These are phyloP conservation scores for Emydura subglobosa DNA, from an alignment of 2,113 vertebrate genomes.

Conservation along the genomic window DNA sequence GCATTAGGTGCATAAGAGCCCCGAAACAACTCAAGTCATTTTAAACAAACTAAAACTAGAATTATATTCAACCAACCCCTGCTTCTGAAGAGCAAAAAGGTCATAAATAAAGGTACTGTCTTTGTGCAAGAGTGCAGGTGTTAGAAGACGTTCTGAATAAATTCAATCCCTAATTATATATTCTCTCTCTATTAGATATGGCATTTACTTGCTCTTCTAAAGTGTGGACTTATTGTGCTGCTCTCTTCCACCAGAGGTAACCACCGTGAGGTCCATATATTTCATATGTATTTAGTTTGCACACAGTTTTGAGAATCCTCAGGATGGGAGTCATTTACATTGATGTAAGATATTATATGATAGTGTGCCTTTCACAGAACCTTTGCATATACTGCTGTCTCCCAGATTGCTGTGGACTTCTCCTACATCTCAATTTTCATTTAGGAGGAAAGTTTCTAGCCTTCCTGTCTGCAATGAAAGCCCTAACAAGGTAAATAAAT, in stretches of 20 bases:
- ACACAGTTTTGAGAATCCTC: not conserved
- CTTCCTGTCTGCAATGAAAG: not conserved
- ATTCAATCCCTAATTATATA: not conserved
- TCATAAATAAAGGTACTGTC: not conserved
- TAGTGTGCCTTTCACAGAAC: not conserved
- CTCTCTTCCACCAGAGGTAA: fast-evolving
- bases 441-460: not conserved
- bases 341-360: not conserved
- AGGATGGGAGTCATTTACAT: not conserved
- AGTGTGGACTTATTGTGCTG: not conserved
- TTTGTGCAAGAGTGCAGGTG: not conserved
- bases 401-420: not conserved
- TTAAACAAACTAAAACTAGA: not conserved
- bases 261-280: not conserved
- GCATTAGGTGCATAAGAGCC: not conserved
- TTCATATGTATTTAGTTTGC: not conserved
- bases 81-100: not conserved
- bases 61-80: not conserved
- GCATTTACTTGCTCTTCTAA: not conserved
- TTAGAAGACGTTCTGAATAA: not conserved
- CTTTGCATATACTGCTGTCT: not conserved
- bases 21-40: not conserved
- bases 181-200: not conserved
- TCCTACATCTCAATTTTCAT: not conserved
- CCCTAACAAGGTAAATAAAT: not conserved